Base-by-base conservation (phyloP, 2,888 invertebrate genomes). In the Lobophora halterata region DNA sequence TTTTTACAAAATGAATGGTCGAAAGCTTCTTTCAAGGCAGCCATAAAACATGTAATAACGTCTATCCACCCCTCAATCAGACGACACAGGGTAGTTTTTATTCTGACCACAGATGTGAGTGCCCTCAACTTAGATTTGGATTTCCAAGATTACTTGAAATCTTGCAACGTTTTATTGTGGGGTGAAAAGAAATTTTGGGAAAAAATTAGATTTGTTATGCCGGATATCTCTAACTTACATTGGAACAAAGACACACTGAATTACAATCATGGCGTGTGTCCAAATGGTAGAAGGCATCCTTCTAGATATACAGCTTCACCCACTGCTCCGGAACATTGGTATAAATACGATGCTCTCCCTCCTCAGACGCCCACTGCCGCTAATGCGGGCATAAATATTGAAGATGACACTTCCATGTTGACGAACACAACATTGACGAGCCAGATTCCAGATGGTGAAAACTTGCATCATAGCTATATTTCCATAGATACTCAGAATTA, bases 131-230 rank as follows among this genome's bases (percentile, higher is more conserved):
- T 94, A 70, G 95, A 94, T 71, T 89, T 92, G 30, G 94, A 95
- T 61, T 88, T 96, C 29, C 92, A 94, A 71, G 89, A 90, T 34
- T 88, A 93, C 48, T 83, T 93, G 43, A 91, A 92, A 65, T 91
- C 92, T 62, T 90, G 94, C 83, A 90, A 91, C 18, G 92, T 92
- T 30, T 89, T 93, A 51, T 89, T 93, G 51, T 94, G 93, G 92
- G 93, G 93, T 49, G 95, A 96, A 77, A 93, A 93, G 61, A 90
- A 94, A 61, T 97, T 97, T 83, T 97, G 96, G 96, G 94, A 95
- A 61, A 95, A 96, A 79, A 89, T 97, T 49, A 90, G 93, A 49
- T 91, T 89, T 80, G 92, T 94, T 34, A 92, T 96, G 91, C 95
- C 95, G 43, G 96, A 97, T 55, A 86, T 88, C 54, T 83, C 89